phyloP scores from a whole-genome alignment of 2,797 vertebrate species.

The Pseudotriccus pelzelni region DNA sequence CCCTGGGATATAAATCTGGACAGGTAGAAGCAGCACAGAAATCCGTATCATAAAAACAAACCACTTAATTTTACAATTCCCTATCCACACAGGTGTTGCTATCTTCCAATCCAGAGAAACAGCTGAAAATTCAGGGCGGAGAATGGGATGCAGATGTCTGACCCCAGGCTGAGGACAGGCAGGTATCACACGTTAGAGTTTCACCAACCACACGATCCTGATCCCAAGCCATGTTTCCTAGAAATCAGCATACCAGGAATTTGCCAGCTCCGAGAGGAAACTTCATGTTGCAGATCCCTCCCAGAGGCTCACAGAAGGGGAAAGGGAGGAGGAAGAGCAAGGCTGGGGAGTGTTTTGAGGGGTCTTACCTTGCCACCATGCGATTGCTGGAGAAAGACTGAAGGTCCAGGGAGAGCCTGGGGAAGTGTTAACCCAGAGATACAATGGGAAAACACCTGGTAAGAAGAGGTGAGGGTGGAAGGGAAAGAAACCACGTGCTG shows the following conservation, averaged over 20 bases:
- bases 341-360: neutral
- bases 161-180: slow-evolving; percentile 27
- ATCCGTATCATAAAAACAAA: neutral
- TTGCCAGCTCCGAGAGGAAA: slow-evolving; percentile 55
- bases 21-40: neutral
- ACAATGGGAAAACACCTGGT: neutral
- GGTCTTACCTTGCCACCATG: slow-evolving; percentile 24
- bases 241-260: slow-evolving; percentile 32
- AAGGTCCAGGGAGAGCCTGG: neutral
- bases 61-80: neutral
- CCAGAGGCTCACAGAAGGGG: neutral
- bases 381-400: neutral
- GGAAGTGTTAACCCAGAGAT: neutral
- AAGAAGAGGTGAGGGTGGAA: rapidly evolving
- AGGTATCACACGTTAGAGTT: slow-evolving; percentile 56
- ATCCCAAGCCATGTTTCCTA: slow-evolving; percentile 16
- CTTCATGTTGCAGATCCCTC: neutral
- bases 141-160: slow-evolving; percentile 11
- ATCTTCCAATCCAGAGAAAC: neutral
- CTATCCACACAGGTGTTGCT: neutral
- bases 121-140: neutral
- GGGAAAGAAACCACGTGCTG: neutral
- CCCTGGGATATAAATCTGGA: rapidly evolving
- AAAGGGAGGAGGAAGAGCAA: neutral
- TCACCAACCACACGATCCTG: neutral